Conservation (phyloP, 1,140 invertebrate species). For the Bombyx mori region ASM3026992v2 NC_085115.1:3786501-3787000, state of each 20-base stretch:
- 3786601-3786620: no score
- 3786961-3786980: no score
- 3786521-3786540: no score
- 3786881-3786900: slow-evolving; percentile 4
- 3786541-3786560: no score
- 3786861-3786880: neutral
- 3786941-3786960: no score
- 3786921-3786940: no score
- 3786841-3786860: neutral
- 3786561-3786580: no score
- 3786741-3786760: slow-evolving; percentile 93
- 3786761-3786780: slow-evolving; percentile 91
- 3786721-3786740: slow-evolving; percentile 81
- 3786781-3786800: slow-evolving; percentile 80
- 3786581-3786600: no score
- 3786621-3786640: no score
- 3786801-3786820: slow-evolving; percentile 91
- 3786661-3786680: slow-evolving; percentile 95
- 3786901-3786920: no score
- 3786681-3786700: slow-evolving; percentile 94
- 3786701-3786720: slow-evolving; percentile 85
- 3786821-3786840: neutral
- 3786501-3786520: no score
- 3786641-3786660: slow-evolving; percentile 93
- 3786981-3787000: no score